Evolutionary conservation across 2,113 vertebrate genomes (phyloP).

Genomic region (Phalacrocorax carbo): DNA sequence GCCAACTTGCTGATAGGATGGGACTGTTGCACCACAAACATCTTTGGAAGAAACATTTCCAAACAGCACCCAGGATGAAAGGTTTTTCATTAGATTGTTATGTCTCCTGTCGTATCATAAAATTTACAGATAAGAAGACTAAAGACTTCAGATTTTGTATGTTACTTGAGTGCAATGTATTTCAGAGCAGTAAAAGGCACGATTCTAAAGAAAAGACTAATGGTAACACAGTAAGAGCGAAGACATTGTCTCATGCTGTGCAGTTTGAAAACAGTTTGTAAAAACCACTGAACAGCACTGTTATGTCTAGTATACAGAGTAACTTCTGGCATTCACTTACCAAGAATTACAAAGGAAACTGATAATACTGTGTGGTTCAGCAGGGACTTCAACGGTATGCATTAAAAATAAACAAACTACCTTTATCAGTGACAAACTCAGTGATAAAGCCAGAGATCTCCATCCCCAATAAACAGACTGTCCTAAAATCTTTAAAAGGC

Average conservation of each 20-base stretch:
- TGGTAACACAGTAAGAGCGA: neutral
- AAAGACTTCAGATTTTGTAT: neutral
- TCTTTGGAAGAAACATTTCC: neutral
- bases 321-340: neutral
- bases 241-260: neutral
- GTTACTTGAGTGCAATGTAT: neutral
- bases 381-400: neutral
- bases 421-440: neutral
- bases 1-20: neutral
- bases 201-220: neutral
- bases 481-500: neutral
- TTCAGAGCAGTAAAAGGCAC: neutral
- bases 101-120: neutral
- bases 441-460: neutral
- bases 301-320: neutral
- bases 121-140: neutral
- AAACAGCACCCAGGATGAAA: neutral
- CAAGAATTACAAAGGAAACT: neutral
- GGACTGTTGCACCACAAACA: neutral
- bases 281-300: neutral
- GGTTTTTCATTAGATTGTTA: neutral
- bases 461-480: neutral
- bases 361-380: neutral
- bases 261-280: neutral
- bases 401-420: neutral